Conservation (phyloP, 2,113 vertebrate species). For the Lamprotornis superbus region DNA sequence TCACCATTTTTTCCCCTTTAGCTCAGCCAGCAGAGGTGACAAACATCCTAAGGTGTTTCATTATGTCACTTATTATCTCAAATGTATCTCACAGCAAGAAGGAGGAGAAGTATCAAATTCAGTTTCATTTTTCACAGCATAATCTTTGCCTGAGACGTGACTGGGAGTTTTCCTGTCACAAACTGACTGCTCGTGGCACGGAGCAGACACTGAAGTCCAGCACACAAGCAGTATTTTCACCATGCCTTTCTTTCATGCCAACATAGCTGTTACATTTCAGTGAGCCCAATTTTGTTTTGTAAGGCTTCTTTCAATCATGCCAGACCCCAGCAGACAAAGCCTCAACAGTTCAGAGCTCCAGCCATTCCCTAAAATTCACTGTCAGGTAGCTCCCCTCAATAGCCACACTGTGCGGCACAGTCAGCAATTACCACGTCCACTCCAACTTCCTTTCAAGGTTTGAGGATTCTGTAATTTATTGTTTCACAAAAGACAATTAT, state of each 20-base stretch:
- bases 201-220: neutral
- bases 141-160: neutral
- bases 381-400: conserved; percentile 53
- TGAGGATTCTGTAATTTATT: conserved; percentile 1
- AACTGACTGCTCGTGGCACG: rapidly evolving
- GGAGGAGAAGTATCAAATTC: neutral
- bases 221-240: neutral
- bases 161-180: neutral
- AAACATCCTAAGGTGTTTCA: neutral
- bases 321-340: conserved; percentile 62
- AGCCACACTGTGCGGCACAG: neutral
- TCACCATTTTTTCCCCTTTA: neutral
- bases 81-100: neutral
- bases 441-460: neutral
- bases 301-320: conserved; percentile 52
- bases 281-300: conserved; percentile 26
- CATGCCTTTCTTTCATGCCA: neutral
- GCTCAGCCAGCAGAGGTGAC: neutral
- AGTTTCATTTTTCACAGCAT: neutral
- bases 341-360: conserved; percentile 47
- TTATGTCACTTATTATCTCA: neutral
- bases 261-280: conserved; percentile 42
- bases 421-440: neutral
- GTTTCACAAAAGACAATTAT: neutral
- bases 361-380: conserved; percentile 7